A percentile compares a stretch with the other conserved stretches of the same genome.
Conservation (phyloP, 1,140 invertebrate genomes). For the Periplaneta americana region DNA sequence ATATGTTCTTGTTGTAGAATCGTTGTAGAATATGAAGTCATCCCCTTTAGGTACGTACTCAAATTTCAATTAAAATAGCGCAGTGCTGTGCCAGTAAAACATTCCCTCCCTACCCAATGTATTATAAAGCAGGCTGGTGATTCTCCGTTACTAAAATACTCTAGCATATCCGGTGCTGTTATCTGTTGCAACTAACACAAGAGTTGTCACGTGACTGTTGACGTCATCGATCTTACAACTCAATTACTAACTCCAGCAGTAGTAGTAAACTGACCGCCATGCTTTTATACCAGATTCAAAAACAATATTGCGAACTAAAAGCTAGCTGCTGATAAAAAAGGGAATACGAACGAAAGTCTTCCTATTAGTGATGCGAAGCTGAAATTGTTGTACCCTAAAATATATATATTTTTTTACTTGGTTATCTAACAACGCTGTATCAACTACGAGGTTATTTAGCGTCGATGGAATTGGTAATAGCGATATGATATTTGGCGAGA, state of each 20-base stretch:
- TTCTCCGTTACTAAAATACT: neutral
- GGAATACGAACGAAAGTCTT: too few relatives aligned
- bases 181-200: neutral
- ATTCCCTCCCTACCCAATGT: neutral
- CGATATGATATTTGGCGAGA: too few relatives aligned
- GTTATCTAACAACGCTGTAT: too few relatives aligned
- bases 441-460: too few relatives aligned
- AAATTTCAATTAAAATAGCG: neutral
- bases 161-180: neutral
- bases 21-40: neutral
- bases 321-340: too few relatives aligned
- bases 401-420: too few relatives aligned
- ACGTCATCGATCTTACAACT: neutral
- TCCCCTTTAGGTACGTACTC: neutral
- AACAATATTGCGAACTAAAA: too few relatives aligned
- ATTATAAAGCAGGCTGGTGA: neutral
- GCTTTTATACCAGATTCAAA: too few relatives aligned
- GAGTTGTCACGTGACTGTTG: neutral
- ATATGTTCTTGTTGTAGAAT: too few relatives aligned
- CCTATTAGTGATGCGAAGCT: too few relatives aligned
- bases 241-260: neutral
- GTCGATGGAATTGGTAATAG: too few relatives aligned
- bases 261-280: neutral
- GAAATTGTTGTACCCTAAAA: too few relatives aligned
- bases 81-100: neutral